Evolutionary conservation across 2,797 vertebrate species (phyloP).

Genomic region (Dromococcyx pavoninus): DNA sequence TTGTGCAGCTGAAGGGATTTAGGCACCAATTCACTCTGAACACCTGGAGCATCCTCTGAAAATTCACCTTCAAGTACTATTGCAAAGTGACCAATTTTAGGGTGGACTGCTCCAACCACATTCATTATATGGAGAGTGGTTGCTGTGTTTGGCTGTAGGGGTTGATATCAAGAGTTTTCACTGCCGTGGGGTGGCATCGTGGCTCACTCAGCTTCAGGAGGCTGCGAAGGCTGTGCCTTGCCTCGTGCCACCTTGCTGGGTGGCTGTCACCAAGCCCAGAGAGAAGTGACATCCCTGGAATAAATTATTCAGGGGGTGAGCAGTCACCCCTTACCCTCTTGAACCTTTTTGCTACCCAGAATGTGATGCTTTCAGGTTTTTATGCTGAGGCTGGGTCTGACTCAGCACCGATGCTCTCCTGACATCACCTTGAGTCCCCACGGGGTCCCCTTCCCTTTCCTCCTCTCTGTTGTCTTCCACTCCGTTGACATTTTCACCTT

Average conservation of each 20-base stretch:
- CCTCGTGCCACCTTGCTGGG: not conserved
- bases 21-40: not conserved
- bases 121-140: not conserved
- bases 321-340: accelerated
- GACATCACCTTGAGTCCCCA: not conserved
- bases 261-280: not conserved
- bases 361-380: not conserved
- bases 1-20: not conserved
- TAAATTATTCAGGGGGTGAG: not conserved
- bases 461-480: not conserved
- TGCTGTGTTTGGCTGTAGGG: not conserved
- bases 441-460: not conserved
- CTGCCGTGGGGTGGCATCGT: not conserved
- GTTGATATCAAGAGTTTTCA: not conserved
- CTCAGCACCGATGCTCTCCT: accelerated
- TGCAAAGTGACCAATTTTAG: not conserved
- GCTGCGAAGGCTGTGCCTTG: not conserved
- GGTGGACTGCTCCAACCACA: accelerated
- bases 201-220: accelerated
- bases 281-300: not conserved
- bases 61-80: not conserved
- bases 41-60: not conserved
- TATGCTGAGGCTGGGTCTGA: not conserved
- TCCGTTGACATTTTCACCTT: not conserved
- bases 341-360: not conserved